These are phyloP conservation scores for Sebastes fasciatus DNA, from an alignment of 2,113 vertebrate species.

Conservation along the genomic window DNA sequence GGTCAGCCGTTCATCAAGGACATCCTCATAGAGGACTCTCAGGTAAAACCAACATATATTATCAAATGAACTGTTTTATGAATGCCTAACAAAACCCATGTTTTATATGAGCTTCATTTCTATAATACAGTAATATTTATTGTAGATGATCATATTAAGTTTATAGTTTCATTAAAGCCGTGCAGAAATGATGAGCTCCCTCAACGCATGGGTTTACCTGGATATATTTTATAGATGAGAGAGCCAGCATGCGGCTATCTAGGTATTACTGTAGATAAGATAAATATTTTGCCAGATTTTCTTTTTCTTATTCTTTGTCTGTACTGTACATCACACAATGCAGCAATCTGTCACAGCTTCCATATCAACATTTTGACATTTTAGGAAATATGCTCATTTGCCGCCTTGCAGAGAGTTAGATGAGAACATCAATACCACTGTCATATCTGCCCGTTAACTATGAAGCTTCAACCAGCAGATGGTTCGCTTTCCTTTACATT, in stretches of 20 bases:
- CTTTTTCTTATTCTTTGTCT: background rate
- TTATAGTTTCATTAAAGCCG: background rate
- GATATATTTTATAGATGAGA: background rate
- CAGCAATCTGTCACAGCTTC: background rate
- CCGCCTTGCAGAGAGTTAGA: background rate
- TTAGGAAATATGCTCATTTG: background rate
- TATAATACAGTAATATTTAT: background rate
- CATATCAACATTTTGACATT: background rate
- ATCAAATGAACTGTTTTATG: background rate
- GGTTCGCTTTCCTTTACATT: background rate
- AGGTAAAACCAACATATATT: constrained; percentile 83
- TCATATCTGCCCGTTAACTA: no score
- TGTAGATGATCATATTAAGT: background rate
- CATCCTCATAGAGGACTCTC: constrained; percentile 93
- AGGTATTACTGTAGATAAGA: background rate
- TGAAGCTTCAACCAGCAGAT: no score
- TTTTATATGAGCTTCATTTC: background rate
- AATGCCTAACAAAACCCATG: background rate
- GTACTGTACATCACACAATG: background rate
- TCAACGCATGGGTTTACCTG: background rate
- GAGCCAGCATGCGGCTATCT: background rate
- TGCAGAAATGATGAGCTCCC: background rate
- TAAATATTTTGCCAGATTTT: background rate
- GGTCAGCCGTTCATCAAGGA: constrained; percentile 94
- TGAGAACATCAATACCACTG: background rate